Percentiles rank a stretch among this genome's conserved stretches.
These are phyloP conservation scores for Acrossocheilus wenchowensis DNA, from an alignment of 2,797 vertebrate species.

Conservation along the genomic window DNA sequence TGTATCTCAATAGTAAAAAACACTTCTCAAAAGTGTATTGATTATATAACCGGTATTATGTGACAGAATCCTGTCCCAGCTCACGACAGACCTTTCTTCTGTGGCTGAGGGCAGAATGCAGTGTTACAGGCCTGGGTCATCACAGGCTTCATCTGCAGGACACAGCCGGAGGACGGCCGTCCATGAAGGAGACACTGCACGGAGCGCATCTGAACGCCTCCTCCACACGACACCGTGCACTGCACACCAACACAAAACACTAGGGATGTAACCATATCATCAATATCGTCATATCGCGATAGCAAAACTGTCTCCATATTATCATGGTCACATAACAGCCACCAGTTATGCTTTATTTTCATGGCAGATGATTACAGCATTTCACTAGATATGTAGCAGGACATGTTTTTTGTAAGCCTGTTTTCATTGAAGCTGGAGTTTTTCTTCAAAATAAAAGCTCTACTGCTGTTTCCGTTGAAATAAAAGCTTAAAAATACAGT, in stretches of 20 bases:
- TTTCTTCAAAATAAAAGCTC: no score
- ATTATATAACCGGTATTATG: not conserved
- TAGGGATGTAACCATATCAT: not conserved
- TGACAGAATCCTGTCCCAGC: not conserved
- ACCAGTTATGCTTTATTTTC: no score
- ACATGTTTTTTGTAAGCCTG: no score
- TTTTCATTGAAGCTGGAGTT: no score
- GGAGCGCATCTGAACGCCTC: conserved; percentile 83
- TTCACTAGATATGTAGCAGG: no score
- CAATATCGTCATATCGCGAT: not conserved
- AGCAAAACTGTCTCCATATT: no score
- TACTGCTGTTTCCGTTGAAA: no score
- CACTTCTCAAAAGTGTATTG: not conserved
- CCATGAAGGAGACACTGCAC: conserved; percentile 84
- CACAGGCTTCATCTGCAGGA: conserved; percentile 75
- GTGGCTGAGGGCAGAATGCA: conserved; percentile 81
- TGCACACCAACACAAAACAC: conserved; percentile 65
- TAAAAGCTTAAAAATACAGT: no score
- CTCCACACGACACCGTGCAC: conserved; percentile 92
- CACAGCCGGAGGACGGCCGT: conserved; percentile 75
- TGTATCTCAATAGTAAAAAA: not conserved
- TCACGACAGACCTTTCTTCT: conserved; percentile 68
- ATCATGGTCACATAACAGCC: no score
- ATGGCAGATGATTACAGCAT: no score
- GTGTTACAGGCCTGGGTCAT: conserved; percentile 87